phyloP scores from a whole-genome alignment of 2,113 vertebrate species.

The Saguinus imperator region DNA sequence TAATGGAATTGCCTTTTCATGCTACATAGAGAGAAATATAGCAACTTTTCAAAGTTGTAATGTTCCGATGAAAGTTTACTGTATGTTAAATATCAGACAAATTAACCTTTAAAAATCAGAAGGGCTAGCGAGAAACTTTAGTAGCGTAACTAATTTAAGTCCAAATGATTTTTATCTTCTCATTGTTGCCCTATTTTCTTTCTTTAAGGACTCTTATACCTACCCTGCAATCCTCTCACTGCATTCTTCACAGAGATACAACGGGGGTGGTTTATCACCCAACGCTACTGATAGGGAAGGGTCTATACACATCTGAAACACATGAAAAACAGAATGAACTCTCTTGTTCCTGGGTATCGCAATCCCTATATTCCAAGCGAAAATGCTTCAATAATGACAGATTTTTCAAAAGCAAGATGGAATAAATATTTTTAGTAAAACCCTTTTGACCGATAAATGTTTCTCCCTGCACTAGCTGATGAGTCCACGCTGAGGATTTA shows the following conservation, averaged over 20 bases:
- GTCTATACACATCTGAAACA: constrained; percentile 98
- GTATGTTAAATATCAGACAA: background rate
- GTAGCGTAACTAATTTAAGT: background rate
- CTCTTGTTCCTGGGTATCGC: background rate
- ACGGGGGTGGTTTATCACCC: constrained; percentile 98
- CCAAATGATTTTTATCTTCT: background rate
- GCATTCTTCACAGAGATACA: constrained; percentile 99
- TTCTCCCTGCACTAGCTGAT: background rate
- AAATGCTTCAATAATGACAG: background rate
- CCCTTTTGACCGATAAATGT: background rate
- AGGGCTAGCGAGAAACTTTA: background rate
- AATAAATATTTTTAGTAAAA: constrained; percentile 40
- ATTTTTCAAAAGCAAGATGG: background rate
- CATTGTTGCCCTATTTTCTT: background rate
- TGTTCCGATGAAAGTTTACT: background rate
- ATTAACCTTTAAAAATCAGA: constrained; percentile 14
- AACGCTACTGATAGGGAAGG: constrained; percentile 96
- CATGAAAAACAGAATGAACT: constrained; percentile 68
- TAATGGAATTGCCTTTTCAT: constrained; percentile 67
- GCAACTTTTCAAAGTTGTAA: constrained; percentile 10
- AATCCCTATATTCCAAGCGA: background rate
- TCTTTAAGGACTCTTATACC: constrained; percentile 59
- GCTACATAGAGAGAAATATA: background rate
- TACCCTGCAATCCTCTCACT: constrained; percentile 98
- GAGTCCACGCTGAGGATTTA: background rate